Percentiles rank a stretch among this genome's conserved stretches.
Evolutionary conservation across 2,888 invertebrate genomes (phyloP).

Genomic region (Callinectes sapidus): DNA sequence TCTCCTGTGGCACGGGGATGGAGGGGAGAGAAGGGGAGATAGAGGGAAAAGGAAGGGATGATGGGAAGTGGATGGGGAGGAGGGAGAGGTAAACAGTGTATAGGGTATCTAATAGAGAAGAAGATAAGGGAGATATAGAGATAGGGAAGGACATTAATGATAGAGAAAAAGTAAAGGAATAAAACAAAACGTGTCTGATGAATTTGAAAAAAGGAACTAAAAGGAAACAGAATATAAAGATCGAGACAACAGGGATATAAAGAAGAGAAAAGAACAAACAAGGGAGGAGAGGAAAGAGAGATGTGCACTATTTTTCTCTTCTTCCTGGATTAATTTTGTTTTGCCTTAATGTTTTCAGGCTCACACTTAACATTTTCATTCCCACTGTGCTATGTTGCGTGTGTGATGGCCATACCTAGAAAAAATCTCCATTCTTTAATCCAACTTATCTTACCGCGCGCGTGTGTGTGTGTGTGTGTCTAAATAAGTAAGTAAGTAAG

Average conservation of each 20-base stretch:
- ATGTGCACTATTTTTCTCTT: background rate
- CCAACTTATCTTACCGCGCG: too few relatives aligned
- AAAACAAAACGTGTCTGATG: background rate
- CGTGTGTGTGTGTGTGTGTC: slow-evolving; percentile 31
- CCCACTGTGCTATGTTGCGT: too few relatives aligned
- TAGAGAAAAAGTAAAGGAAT: background rate
- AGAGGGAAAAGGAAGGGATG: background rate
- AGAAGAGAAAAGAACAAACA: background rate
- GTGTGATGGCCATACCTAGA: background rate
- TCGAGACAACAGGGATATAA: background rate
- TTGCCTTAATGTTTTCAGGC: background rate
- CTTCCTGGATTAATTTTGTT: background rate
- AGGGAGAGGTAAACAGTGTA: background rate
- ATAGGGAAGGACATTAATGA: background rate
- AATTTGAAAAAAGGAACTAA: background rate
- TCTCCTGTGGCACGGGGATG: background rate
- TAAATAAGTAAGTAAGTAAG: too few relatives aligned
- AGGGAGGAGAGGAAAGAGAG: background rate
- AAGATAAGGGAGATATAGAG: background rate
- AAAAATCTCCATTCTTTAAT: background rate
- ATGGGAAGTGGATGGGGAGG: background rate
- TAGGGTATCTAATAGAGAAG: background rate
- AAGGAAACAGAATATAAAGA: background rate
- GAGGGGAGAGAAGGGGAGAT: background rate
- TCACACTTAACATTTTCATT: background rate